Evolutionary conservation across 2,113 vertebrate species (phyloP).

Genomic region (Origma solitaria): DNA sequence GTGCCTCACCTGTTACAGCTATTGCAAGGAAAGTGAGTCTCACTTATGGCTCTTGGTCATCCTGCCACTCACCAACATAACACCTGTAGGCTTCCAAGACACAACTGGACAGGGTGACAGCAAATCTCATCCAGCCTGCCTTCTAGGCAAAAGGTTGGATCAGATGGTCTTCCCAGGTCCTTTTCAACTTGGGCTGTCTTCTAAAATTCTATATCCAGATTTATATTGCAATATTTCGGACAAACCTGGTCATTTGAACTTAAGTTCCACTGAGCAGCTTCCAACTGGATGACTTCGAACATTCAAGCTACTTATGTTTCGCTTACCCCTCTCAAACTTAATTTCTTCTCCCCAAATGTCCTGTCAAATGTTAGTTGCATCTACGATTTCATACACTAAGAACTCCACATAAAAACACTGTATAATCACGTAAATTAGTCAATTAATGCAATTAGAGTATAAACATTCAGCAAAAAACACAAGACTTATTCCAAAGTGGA

Average conservation of each 20-base stretch:
- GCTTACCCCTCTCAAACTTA: background rate
- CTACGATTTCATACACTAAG: background rate
- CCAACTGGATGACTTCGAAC: background rate
- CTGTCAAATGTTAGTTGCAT: background rate
- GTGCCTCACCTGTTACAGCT: background rate
- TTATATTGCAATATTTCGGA: background rate
- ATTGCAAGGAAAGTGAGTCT: background rate
- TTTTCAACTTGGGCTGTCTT: background rate
- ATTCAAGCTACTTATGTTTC: background rate
- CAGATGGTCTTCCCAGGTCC: background rate
- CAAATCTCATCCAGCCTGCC: background rate
- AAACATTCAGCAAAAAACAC: background rate
- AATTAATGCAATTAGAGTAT: background rate
- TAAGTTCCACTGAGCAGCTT: background rate
- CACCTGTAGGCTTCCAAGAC: background rate
- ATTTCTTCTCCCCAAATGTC: background rate
- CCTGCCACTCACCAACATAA: background rate
- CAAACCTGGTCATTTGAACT: background rate
- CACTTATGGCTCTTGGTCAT: background rate
- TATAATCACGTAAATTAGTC: background rate
- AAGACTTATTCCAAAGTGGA: background rate
- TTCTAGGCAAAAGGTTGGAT: background rate
- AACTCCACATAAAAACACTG: background rate
- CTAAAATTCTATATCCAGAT: background rate
- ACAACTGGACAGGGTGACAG: background rate